Evolutionary conservation across 2,888 invertebrate genomes (phyloP).

Genomic region (Temnothorax rugatulus): DNA sequence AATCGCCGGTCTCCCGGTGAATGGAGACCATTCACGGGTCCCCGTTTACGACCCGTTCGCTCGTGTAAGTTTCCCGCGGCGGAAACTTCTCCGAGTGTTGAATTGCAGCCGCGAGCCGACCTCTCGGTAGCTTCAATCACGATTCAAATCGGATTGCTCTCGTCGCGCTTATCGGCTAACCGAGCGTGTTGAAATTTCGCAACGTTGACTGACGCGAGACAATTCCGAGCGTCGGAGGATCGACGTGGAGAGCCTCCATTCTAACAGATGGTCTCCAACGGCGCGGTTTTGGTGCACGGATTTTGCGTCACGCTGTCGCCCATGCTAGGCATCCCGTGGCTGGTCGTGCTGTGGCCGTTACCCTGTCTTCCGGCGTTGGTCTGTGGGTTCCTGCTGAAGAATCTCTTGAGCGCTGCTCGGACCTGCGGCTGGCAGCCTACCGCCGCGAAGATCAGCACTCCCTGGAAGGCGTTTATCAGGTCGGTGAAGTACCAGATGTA

Average conservation of each 20-base stretch:
- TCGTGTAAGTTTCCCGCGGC: background rate
- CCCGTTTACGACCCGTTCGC: constrained; percentile 1
- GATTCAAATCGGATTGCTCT: constrained; percentile 15
- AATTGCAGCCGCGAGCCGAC: constrained; percentile 13
- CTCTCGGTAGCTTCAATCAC: background rate
- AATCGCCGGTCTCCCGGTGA: background rate
- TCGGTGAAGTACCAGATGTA: constrained; percentile 95
- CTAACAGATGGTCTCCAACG: constrained; percentile 88
- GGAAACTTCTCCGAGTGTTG: background rate
- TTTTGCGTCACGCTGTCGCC: constrained; percentile 92
- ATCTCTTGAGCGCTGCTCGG: constrained; percentile 90
- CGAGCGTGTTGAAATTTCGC: background rate
- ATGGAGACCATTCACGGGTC: background rate
- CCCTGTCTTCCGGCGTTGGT: constrained; percentile 88
- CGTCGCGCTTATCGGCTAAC: background rate
- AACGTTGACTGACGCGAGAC: background rate
- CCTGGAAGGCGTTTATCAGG: constrained; percentile 94
- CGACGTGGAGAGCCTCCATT: background rate
- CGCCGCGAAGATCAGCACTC: constrained; percentile 95
- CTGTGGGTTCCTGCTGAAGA: constrained; percentile 88
- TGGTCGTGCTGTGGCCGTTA: constrained; percentile 90
- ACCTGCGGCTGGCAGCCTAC: constrained; percentile 96
- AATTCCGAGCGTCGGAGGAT: background rate
- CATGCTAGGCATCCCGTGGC: constrained; percentile 94
- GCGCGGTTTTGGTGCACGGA: constrained; percentile 89